Evolutionary conservation across 1,140 invertebrate genomes (phyloP).

Genomic region (Polypedilum vanderplanki): DNA sequence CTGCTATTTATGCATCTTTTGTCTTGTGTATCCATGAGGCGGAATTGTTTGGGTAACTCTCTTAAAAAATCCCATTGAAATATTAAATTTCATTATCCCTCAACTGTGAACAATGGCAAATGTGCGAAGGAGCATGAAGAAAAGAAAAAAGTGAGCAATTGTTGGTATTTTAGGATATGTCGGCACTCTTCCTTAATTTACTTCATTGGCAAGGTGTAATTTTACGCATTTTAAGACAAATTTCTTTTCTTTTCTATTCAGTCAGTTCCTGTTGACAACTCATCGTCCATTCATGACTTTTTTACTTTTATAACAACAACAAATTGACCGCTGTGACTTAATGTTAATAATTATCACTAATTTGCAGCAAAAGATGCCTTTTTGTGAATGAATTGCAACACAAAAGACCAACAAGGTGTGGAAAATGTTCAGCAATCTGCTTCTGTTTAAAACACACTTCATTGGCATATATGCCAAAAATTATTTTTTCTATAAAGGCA

Average conservation of each 20-base stretch:
- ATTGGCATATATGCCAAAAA: too few relatives aligned
- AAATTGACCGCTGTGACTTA: conserved; percentile 25
- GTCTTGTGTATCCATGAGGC: background rate
- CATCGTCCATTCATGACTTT: background rate
- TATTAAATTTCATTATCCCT: conserved; percentile 5
- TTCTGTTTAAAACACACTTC: background rate
- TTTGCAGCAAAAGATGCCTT: background rate
- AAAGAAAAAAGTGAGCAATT: background rate
- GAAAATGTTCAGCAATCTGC: conserved; percentile 22
- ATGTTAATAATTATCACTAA: conserved; percentile 9
- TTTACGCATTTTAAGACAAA: conserved; percentile 27
- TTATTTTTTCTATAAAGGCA: background rate
- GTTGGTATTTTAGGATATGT: background rate
- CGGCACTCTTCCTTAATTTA: background rate
- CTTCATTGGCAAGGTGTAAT: conserved; percentile 21
- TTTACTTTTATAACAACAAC: too few relatives aligned
- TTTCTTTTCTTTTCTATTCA: conserved; percentile 14
- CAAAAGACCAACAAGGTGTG: conserved; percentile 14
- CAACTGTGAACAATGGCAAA: conserved; percentile 26
- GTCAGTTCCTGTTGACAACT: conserved; percentile 7
- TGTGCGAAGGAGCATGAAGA: conserved; percentile 4
- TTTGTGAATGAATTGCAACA: background rate
- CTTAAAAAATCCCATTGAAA: conserved; percentile 1
- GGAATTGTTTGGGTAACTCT: conserved; percentile 27
- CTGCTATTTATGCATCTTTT: background rate